Percentiles rank a stretch among this genome's conserved stretches.
Evolutionary conservation across 2,888 invertebrate species (phyloP).

Genomic region (Ectemnius cavifrons): DNA sequence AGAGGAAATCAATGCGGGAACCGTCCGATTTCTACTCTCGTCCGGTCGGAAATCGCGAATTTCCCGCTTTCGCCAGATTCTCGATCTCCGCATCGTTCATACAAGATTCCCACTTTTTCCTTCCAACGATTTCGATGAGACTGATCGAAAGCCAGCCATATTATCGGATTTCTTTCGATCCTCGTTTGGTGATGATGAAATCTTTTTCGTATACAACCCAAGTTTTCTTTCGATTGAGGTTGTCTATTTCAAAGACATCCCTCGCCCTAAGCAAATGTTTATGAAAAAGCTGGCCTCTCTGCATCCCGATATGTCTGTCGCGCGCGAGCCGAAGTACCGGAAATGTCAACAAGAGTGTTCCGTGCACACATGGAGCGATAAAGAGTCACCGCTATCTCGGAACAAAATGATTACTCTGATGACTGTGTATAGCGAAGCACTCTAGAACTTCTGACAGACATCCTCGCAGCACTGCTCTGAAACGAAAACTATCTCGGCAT

Average conservation of each 20-base stretch:
- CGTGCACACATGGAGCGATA: neutral
- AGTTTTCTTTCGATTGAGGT: no score
- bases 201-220: no score
- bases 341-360: slow-evolving; percentile 2
- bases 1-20: slow-evolving; percentile 58
- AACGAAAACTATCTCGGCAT: neutral
- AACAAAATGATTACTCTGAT: slow-evolving; percentile 7
- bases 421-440: neutral
- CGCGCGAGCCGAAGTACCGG: neutral
- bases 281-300: no score
- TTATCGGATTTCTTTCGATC: no score
- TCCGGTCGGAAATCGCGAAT: slow-evolving; percentile 54
- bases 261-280: no score
- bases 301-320: no score
- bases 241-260: no score
- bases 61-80: slow-evolving; percentile 38
- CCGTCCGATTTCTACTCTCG: slow-evolving; percentile 34
- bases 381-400: neutral
- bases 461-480: neutral
- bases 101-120: neutral
- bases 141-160: neutral
- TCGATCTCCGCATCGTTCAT: slow-evolving; percentile 9
- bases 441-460: neutral
- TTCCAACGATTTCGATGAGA: slow-evolving; percentile 11
- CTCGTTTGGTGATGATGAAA: no score